Percentiles rank a stretch among this genome's conserved stretches.
Conservation (phyloP, 2,113 vertebrate genomes). For the Nestor notabilis region DNA sequence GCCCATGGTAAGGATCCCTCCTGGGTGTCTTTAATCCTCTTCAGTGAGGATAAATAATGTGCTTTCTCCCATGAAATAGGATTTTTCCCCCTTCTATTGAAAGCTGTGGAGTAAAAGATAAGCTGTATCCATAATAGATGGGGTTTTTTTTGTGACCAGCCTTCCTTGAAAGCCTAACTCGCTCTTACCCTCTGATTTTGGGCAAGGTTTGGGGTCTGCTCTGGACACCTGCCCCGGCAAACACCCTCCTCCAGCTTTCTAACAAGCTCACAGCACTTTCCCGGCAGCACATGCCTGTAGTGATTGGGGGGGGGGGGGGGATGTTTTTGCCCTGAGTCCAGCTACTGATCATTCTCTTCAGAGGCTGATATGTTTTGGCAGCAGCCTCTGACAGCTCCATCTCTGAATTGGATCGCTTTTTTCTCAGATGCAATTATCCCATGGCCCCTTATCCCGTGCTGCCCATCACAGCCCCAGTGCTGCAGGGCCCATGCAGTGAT, state of each 20-base stretch:
- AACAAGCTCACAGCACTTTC: background rate
- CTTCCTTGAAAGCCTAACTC: background rate
- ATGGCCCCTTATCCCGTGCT: background rate
- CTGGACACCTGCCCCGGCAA: background rate
- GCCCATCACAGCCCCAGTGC: accelerated
- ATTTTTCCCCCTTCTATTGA: background rate
- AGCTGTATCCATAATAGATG: background rate
- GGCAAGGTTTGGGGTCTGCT: background rate
- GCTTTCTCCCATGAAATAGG: background rate
- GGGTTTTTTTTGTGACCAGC: background rate
- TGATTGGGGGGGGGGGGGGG: no score
- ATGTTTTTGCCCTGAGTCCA: background rate
- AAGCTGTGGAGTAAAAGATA: background rate
- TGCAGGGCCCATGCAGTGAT: accelerated
- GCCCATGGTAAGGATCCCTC: accelerated
- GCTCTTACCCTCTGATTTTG: background rate
- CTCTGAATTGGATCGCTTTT: background rate
- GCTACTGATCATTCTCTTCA: background rate
- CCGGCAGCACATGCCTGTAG: background rate
- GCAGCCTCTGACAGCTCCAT: background rate
- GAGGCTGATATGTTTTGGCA: background rate
- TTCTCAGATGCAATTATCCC: background rate
- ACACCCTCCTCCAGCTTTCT: background rate
- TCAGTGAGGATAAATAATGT: background rate
- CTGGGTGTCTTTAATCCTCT: background rate